These are phyloP conservation scores for Tupaia tana DNA, from an alignment of 2,113 vertebrate genomes.

Conservation along the genomic window DNA sequence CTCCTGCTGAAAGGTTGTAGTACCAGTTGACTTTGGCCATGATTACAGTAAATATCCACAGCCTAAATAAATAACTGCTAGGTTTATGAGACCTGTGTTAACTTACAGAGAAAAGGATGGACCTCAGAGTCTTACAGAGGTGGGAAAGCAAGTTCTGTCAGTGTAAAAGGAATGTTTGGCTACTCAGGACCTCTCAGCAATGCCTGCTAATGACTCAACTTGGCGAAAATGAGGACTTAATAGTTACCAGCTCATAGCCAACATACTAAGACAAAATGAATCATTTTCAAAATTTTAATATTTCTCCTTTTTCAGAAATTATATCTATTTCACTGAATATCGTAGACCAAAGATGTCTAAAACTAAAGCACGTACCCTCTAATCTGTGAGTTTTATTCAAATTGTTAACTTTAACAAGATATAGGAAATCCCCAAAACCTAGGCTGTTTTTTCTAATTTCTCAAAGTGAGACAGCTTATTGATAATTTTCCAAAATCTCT, in stretches of 20 bases:
- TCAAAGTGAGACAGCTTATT: neutral
- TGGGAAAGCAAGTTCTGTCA: neutral
- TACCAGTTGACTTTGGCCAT: neutral
- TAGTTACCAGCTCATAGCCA: neutral
- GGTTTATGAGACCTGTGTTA: neutral
- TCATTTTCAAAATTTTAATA: neutral
- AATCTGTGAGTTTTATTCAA: neutral
- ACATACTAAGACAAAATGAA: neutral
- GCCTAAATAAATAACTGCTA: neutral
- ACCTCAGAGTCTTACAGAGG: neutral
- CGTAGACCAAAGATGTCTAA: neutral
- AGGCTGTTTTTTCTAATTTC: neutral
- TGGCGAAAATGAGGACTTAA: neutral
- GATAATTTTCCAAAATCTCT: neutral
- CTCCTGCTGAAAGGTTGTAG: neutral
- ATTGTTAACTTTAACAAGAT: neutral
- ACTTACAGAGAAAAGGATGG: neutral
- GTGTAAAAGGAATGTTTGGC: accelerated
- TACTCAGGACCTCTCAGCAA: neutral
- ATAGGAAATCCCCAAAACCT: neutral
- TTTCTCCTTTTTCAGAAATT: neutral
- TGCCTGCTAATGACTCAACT: neutral
- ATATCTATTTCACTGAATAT: neutral
- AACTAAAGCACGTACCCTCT: neutral
- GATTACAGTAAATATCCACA: neutral